Evolutionary conservation across 2,797 vertebrate genomes (phyloP).

Genomic region (Jordanella pulchra): DNA sequence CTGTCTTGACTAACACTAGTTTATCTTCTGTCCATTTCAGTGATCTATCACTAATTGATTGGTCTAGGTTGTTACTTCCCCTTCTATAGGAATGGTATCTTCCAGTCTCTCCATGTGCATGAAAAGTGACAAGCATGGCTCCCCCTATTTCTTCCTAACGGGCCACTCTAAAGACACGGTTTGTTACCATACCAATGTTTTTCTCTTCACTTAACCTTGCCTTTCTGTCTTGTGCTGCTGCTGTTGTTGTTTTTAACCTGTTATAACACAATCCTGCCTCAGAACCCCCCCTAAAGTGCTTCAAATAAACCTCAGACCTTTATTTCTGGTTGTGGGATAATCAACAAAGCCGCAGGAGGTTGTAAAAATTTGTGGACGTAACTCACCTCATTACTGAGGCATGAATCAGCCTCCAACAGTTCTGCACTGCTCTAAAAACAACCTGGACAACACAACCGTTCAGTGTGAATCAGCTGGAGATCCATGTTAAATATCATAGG

Average conservation of each 20-base stretch:
- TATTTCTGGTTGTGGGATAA: conserved; percentile 2
- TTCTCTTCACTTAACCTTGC: conserved; percentile 71
- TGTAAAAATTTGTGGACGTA: conserved; percentile 21
- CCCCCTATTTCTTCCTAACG: conserved; percentile 99
- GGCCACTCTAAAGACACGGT: conserved; percentile 99
- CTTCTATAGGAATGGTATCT: conserved; percentile 99
- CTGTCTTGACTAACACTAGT: conserved; percentile 84
- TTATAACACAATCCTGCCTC: conserved; percentile 5
- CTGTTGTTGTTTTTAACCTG: conserved; percentile 35
- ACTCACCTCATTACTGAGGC: conserved; percentile 10
- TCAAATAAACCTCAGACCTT: background rate
- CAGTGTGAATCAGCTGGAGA: conserved; percentile 32
- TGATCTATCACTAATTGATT: conserved; percentile 99
- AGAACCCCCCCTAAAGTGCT: background rate
- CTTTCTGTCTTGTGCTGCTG: conserved; percentile 63
- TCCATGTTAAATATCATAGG: conserved; percentile 29
- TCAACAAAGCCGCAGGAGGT: conserved; percentile 21
- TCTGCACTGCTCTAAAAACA: conserved; percentile 3
- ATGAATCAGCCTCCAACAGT: conserved; percentile 37
- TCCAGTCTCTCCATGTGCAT: conserved; percentile 99
- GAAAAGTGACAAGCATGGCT: conserved; percentile 99
- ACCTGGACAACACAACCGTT: conserved; percentile 3
- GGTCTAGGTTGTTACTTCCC: conserved; percentile 99
- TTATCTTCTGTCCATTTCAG: conserved; percentile 85
- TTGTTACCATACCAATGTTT: conserved; percentile 93